Conservation (phyloP, 2,888 invertebrate genomes). For the Acanthopleura granulata region DNA sequence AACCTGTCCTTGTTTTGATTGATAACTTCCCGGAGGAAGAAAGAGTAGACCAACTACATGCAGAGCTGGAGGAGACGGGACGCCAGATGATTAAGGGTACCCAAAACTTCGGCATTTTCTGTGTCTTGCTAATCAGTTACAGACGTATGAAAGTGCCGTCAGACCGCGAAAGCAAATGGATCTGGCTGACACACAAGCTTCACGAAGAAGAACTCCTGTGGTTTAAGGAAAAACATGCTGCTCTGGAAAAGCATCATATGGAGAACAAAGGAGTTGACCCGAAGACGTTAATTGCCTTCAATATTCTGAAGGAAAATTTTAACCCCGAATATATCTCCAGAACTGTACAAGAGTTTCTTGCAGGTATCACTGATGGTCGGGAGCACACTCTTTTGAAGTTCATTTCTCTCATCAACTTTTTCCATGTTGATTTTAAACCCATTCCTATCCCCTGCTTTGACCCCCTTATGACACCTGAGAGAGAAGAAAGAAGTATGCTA, state of each 20-base stretch:
- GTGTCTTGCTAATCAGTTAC: slow-evolving; percentile 35
- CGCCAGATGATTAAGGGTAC: background rate
- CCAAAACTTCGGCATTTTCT: slow-evolving; percentile 15
- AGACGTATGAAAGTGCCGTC: slow-evolving; percentile 23
- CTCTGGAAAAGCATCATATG: slow-evolving; percentile 34
- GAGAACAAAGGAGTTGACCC: slow-evolving; percentile 37
- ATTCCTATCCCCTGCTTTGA: slow-evolving; percentile 48
- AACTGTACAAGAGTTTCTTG: slow-evolving; percentile 40
- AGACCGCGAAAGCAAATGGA: slow-evolving; percentile 15
- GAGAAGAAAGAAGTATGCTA: no score
- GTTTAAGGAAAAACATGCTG: slow-evolving; percentile 41
- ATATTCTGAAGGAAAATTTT: slow-evolving; percentile 52
- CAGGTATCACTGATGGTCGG: slow-evolving; percentile 29
- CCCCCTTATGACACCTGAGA: slow-evolving; percentile 32
- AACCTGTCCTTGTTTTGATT: slow-evolving; percentile 47
- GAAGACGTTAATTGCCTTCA: slow-evolving; percentile 48
- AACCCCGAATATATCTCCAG: slow-evolving; percentile 40
- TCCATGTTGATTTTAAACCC: slow-evolving; percentile 41
- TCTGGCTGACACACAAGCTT: slow-evolving; percentile 39
- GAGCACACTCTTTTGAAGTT: slow-evolving; percentile 42
- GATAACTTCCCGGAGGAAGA: slow-evolving; percentile 21
- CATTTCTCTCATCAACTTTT: slow-evolving; percentile 45
- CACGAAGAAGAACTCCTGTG: slow-evolving; percentile 37
- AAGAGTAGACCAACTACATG: slow-evolving; percentile 26
- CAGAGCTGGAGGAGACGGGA: slow-evolving; percentile 21